Conservation (phyloP, 2,888 invertebrate genomes). For the Brachyopa scutellaris region DNA sequence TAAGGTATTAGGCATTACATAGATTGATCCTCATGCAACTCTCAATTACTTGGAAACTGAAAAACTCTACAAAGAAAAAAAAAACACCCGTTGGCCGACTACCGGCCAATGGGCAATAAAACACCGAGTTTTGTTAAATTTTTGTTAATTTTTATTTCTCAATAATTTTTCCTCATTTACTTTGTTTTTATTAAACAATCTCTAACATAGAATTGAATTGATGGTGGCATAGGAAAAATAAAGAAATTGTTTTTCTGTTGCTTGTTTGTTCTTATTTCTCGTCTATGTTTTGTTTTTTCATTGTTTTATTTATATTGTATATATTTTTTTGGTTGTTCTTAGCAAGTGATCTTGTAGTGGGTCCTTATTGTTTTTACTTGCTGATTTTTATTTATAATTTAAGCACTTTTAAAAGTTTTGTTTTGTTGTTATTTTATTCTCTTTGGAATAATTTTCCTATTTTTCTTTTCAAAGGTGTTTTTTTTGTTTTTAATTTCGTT, state of each 20-base stretch:
- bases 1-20: no score
- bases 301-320: slow-evolving; percentile 19
- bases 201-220: slow-evolving; percentile 72
- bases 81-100: slow-evolving; percentile 35
- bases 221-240: slow-evolving; percentile 71
- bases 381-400: slow-evolving; percentile 32
- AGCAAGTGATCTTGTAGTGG: slow-evolving; percentile 55
- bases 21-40: no score
- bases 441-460: slow-evolving; percentile 44
- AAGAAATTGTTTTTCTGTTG: slow-evolving; percentile 59
- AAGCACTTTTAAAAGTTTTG: slow-evolving; percentile 59
- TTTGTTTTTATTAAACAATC: slow-evolving; percentile 66
- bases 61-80: no score
- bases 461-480: slow-evolving; percentile 52
- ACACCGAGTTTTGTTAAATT: slow-evolving; percentile 60
- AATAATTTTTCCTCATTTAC: slow-evolving; percentile 70
- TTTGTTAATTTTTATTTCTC: slow-evolving; percentile 71
- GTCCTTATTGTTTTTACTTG: slow-evolving; percentile 32
- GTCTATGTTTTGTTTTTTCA: slow-evolving; percentile 23
- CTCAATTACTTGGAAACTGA: no score
- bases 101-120: slow-evolving; percentile 49
- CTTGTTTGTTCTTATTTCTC: slow-evolving; percentile 6
- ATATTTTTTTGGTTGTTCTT: slow-evolving; percentile 18
- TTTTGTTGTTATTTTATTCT: slow-evolving; percentile 30
- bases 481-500: slow-evolving; percentile 17